Percentiles rank a stretch among this genome's conserved stretches.
phyloP scores from a whole-genome alignment of 2,888 invertebrate genomes.

The Luffia ferchaultella region DNA sequence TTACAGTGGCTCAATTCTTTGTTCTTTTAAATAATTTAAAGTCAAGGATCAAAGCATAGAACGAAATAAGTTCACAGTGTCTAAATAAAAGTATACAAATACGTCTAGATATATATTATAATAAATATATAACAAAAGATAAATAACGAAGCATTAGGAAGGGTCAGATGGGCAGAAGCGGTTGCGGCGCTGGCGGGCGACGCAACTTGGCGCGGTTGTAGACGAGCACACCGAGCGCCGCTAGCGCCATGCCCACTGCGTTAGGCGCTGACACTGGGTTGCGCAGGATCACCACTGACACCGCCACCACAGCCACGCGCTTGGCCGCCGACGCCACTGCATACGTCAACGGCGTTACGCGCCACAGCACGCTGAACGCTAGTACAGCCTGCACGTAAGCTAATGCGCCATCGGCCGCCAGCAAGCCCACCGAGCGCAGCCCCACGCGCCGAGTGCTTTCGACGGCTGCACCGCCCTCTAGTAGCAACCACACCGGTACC shows the following conservation, averaged over 20 bases:
- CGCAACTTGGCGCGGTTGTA: slow-evolving; percentile 73
- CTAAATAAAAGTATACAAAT: no score
- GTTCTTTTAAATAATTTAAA: no score
- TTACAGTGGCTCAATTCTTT: no score
- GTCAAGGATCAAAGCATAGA: no score
- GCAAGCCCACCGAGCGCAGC: slow-evolving; percentile 23
- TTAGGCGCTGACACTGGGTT: slow-evolving; percentile 92
- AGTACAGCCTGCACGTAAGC: slow-evolving; percentile 96
- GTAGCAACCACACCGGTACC: slow-evolving; percentile 77
- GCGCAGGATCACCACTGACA: slow-evolving; percentile 84
- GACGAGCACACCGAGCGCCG: slow-evolving; percentile 87
- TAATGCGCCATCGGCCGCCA: slow-evolving; percentile 77
- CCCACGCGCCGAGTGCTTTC: slow-evolving; percentile 18
- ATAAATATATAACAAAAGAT: no score
- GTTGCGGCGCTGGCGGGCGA: slow-evolving; percentile 11
- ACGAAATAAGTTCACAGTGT: no score
- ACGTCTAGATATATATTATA: no score
- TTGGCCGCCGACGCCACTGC: slow-evolving; percentile 96
- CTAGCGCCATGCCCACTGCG: slow-evolving; percentile 89
- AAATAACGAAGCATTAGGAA: no score
- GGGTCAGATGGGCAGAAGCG: slow-evolving; percentile 33
- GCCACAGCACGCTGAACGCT: slow-evolving; percentile 91
- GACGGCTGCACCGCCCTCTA: slow-evolving; percentile 22
- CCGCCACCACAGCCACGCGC: slow-evolving; percentile 88
- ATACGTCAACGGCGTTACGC: slow-evolving; percentile 93